Evolutionary conservation across 2,888 invertebrate species (phyloP).

Genomic region (Cerastis leucographa): DNA sequence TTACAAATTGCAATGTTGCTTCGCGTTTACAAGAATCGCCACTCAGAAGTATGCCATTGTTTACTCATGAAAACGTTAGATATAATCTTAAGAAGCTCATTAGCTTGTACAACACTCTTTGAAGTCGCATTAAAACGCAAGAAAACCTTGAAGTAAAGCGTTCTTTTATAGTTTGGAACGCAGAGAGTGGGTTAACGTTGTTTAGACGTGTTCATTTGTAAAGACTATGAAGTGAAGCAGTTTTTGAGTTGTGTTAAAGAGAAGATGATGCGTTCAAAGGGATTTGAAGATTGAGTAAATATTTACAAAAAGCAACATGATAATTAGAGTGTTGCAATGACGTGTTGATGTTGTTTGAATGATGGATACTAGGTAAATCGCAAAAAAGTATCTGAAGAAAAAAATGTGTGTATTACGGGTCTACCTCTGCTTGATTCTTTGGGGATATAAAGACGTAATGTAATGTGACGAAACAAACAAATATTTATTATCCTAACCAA

Average conservation of each 20-base stretch:
- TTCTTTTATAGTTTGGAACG: conserved; percentile 39
- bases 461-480: neutral
- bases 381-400: neutral
- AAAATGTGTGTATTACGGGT: neutral
- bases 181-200: conserved; percentile 54
- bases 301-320: conserved; percentile 8
- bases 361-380: neutral
- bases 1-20: neutral
- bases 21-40: neutral
- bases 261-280: conserved; percentile 36
- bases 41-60: neutral
- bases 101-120: conserved; percentile 38
- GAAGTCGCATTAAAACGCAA: conserved; percentile 34
- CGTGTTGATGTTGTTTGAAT: neutral
- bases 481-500: neutral
- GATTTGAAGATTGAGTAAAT: conserved; percentile 19
- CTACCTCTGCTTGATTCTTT: neutral
- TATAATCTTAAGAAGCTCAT: conserved; percentile 17
- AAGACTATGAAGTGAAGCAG: conserved; percentile 1
- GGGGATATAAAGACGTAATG: neutral
- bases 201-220: conserved; percentile 46
- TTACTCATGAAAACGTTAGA: conserved; percentile 6
- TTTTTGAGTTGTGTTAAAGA: conserved; percentile 12
- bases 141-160: conserved; percentile 32
- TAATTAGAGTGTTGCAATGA: neutral